phyloP scores from a whole-genome alignment of 1,140 invertebrate species.

The Drosophila burlai region DNA sequence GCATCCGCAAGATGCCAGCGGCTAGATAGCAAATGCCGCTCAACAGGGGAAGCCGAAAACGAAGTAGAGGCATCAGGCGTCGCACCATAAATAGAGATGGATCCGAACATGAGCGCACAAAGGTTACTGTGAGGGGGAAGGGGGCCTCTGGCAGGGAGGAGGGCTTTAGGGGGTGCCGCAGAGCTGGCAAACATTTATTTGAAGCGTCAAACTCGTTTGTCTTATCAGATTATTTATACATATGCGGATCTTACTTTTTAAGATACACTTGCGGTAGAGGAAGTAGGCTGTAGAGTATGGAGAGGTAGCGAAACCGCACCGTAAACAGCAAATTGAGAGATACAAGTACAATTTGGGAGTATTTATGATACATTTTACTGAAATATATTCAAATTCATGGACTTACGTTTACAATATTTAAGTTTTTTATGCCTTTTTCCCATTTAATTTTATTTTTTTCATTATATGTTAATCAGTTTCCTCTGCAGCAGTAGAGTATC shows the following conservation, averaged over 20 bases:
- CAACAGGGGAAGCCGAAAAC: conserved; percentile 59
- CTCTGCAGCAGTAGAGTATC: conserved; percentile 32
- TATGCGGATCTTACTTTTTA: conserved; percentile 49
- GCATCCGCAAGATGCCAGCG: conserved; percentile 72
- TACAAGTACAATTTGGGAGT: background rate
- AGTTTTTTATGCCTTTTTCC: too few relatives aligned
- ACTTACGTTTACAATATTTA: too few relatives aligned
- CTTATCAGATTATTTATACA: conserved; percentile 79
- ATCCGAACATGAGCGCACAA: conserved; percentile 43
- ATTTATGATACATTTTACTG: background rate
- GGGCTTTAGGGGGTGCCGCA: conserved; percentile 8
- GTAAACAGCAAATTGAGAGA: background rate
- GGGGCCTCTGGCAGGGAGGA: background rate
- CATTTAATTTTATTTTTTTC: background rate
- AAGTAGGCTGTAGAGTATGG: background rate
- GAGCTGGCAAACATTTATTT: conserved; percentile 80
- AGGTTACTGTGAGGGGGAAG: conserved; percentile 11
- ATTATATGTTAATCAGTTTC: background rate
- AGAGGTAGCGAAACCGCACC: background rate
- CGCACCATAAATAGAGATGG: conserved; percentile 72
- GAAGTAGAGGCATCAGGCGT: conserved; percentile 53
- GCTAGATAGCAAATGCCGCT: conserved; percentile 61
- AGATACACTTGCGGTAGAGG: conserved; percentile 31
- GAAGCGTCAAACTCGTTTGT: conserved; percentile 84
- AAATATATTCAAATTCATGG: too few relatives aligned